Conservation (phyloP, 2,113 vertebrate species). For the Gyps fulvus region DNA sequence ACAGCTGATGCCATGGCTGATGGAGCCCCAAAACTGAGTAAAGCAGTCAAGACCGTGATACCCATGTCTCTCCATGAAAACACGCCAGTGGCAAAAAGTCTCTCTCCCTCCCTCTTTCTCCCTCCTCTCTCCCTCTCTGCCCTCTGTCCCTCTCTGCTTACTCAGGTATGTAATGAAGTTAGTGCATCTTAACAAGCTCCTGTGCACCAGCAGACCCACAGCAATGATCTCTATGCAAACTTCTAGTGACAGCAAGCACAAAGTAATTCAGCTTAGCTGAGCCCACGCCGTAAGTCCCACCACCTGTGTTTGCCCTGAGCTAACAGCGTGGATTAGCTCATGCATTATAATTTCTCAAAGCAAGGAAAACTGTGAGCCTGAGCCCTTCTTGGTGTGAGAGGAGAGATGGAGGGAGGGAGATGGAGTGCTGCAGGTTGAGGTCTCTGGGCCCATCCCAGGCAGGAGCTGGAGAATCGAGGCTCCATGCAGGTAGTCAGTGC, state of each 20-base stretch:
- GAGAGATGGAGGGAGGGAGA: no score
- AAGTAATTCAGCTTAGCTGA: not conserved
- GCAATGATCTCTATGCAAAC: not conserved
- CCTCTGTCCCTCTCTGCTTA: not conserved
- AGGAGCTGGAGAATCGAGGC: not conserved
- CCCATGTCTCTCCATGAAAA: not conserved
- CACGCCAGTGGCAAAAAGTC: not conserved
- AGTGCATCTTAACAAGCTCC: not conserved
- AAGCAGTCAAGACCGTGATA: not conserved
- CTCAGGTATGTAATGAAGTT: not conserved
- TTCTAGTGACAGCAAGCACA: not conserved
- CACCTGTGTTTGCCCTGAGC: not conserved
- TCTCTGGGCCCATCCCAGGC: not conserved
- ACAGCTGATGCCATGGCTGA: no score
- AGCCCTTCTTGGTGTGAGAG: not conserved
- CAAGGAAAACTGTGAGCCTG: not conserved
- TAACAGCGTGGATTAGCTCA: not conserved
- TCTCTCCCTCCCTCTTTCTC: not conserved
- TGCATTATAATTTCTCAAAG: not conserved
- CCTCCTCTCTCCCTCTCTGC: not conserved
- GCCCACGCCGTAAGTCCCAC: not conserved
- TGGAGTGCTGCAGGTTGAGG: not conserved
- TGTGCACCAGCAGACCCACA: not conserved
- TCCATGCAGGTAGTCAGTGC: not conserved
- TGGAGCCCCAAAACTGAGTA: not conserved